A percentile compares a stretch with the other conserved stretches of the same genome.
Evolutionary conservation across 2,888 invertebrate genomes (phyloP).

Genomic region (Formica aserva): DNA sequence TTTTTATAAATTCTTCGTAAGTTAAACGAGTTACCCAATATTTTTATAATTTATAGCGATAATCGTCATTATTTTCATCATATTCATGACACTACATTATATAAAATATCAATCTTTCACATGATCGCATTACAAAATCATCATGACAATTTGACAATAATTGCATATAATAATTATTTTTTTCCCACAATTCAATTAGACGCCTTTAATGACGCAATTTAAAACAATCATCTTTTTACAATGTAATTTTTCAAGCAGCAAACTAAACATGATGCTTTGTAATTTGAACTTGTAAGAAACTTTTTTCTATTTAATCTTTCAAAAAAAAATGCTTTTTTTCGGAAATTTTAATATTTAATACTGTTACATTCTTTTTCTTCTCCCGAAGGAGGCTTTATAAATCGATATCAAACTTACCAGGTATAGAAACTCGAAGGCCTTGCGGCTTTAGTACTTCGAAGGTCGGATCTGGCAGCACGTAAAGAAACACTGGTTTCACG

Average conservation of each 20-base stretch:
- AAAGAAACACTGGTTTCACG: conserved; percentile 16
- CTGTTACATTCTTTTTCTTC: not conserved
- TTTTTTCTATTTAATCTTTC: not conserved
- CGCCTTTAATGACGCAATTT: not conserved
- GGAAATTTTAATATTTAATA: not conserved
- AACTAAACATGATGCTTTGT: not conserved
- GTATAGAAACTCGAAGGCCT: conserved; percentile 85
- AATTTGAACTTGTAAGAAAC: not conserved
- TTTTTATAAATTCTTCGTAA: not conserved
- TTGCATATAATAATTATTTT: conserved; percentile 4
- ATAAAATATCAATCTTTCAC: not conserved
- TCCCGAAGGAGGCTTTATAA: not conserved
- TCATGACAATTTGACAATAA: not conserved
- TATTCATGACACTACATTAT: not conserved
- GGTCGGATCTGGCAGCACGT: conserved; percentile 79
- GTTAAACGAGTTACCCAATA: not conserved
- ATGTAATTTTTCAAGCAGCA: not conserved
- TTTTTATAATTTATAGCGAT: not conserved
- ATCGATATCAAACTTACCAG: conserved; percentile 70
- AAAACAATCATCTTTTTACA: not conserved
- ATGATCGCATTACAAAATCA: not conserved
- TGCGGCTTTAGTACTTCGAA: conserved; percentile 81
- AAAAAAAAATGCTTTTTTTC: not conserved
- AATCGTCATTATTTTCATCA: not conserved
- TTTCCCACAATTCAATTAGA: not conserved